A percentile compares a stretch with the other conserved stretches of the same genome.
Evolutionary conservation across 1,140 invertebrate genomes (phyloP).

Genomic region (Catajapyx aquilonaris): DNA sequence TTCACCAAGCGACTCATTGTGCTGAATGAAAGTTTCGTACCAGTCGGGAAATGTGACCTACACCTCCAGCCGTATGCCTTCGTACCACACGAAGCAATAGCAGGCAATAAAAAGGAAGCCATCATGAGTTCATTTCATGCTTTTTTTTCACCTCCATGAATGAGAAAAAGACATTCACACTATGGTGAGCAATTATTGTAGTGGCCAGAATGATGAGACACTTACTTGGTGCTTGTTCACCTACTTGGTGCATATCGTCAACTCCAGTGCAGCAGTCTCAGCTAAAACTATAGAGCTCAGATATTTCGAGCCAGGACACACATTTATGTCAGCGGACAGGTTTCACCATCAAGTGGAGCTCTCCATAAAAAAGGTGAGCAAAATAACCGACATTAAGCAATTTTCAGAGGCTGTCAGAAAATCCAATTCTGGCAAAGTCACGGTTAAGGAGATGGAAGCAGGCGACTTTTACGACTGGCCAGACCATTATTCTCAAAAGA

Average conservation of each 20-base stretch:
- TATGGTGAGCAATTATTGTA: not conserved
- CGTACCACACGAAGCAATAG: constrained; percentile 11
- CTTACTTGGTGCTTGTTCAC: too few species aligned
- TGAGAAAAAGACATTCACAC: not conserved
- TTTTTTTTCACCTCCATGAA: constrained; percentile 6
- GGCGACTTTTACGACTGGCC: constrained; percentile 5
- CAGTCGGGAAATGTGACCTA: constrained; percentile 6
- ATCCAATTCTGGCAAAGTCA: constrained; percentile 3
- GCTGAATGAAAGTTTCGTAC: constrained; percentile 11
- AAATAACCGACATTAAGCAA: constrained; percentile 3
- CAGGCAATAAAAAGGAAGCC: constrained; percentile 10
- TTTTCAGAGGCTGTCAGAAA: constrained; percentile 2
- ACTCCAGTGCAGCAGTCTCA: not conserved
- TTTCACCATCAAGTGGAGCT: constrained; percentile 7
- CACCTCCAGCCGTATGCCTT: constrained; percentile 3
- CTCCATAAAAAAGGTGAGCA: constrained; percentile 3
- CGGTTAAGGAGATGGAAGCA: constrained; percentile 2
- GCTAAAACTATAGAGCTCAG: not conserved
- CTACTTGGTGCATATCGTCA: constrained; percentile 2
- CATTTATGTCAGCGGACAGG: constrained; percentile 5
- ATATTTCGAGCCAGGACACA: constrained; percentile 6
- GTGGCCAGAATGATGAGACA: constrained; percentile 3
- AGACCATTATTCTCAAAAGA: not conserved
- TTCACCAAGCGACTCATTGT: constrained; percentile 11
- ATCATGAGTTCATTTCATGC: constrained; percentile 11